Percentiles rank a stretch among this genome's conserved stretches.
These are phyloP conservation scores for Adrianichthys oophorus DNA, from an alignment of 2,797 vertebrate species.

Conservation along the genomic window DNA sequence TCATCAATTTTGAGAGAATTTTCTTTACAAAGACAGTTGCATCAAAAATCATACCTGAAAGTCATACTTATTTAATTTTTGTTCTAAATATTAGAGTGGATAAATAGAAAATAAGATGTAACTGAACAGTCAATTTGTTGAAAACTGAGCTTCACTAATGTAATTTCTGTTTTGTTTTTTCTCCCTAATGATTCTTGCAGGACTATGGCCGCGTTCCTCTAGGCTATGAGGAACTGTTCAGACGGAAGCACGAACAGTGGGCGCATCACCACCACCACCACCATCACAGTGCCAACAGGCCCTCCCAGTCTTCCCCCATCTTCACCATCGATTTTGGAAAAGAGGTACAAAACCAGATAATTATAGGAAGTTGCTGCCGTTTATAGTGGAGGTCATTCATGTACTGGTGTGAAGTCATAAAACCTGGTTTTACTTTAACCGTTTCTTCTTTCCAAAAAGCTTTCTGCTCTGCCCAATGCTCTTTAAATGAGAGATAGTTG, in stretches of 20 bases:
- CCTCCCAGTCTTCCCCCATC: slow-evolving; percentile 89
- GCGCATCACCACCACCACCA: slow-evolving; percentile 80
- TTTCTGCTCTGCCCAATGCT: slow-evolving; percentile 54
- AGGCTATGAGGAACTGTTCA: slow-evolving; percentile 88
- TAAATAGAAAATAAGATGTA: slow-evolving; percentile 5
- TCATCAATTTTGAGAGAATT: background rate
- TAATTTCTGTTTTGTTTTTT: background rate
- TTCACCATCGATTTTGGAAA: slow-evolving; percentile 89
- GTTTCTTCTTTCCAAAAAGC: slow-evolving; percentile 37
- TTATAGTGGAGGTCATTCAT: too few species aligned
- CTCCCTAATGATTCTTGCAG: slow-evolving; percentile 39
- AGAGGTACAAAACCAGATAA: slow-evolving; percentile 76
- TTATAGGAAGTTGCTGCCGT: too few species aligned
- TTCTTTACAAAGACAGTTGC: too few species aligned
- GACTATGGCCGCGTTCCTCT: slow-evolving; percentile 75
- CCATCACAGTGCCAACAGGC: slow-evolving; percentile 81
- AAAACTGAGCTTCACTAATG: slow-evolving; percentile 4
- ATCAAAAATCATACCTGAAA: background rate
- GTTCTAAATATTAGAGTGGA: background rate
- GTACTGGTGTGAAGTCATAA: background rate
- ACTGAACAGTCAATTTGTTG: background rate
- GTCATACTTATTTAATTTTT: background rate
- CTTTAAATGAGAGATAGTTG: slow-evolving; percentile 77
- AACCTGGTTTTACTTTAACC: slow-evolving; percentile 27
- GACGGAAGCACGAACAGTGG: slow-evolving; percentile 93